Evolutionary conservation across 2,888 invertebrate species (phyloP).

Genomic region (Pycnomerus fuliginosus): DNA sequence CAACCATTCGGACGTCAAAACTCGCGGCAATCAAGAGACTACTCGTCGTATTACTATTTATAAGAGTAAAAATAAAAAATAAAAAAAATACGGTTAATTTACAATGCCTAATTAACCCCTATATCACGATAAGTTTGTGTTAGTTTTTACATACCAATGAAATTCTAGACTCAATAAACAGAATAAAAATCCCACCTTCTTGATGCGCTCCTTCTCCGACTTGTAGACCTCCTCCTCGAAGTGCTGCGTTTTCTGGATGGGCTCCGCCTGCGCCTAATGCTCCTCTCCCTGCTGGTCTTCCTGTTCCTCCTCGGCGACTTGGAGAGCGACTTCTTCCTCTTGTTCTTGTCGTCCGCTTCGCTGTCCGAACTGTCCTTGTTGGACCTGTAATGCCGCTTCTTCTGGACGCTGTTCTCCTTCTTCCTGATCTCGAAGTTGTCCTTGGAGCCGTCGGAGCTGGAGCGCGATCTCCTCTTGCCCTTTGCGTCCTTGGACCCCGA

Average conservation of each 20-base stretch:
- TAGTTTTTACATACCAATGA: conserved; percentile 2
- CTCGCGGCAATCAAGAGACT: no score
- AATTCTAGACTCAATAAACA: conserved; percentile 2
- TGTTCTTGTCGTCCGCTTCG: conserved; percentile 48
- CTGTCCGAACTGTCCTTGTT: conserved; percentile 67
- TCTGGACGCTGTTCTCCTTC: conserved; percentile 80
- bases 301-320: conserved; percentile 40
- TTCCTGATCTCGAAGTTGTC: conserved; percentile 69
- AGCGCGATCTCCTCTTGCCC: conserved; percentile 34
- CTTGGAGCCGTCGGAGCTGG: conserved; percentile 44
- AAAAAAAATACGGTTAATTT: no score
- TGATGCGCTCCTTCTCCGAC: conserved; percentile 49
- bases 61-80: no score
- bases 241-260: conserved; percentile 41
- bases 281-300: conserved; percentile 51
- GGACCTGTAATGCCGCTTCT: conserved; percentile 85
- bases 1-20: no score
- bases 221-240: conserved; percentile 40
- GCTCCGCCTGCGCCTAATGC: conserved; percentile 53
- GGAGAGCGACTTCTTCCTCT: conserved; percentile 43
- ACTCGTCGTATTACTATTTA: no score
- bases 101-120: no score
- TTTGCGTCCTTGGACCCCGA: conserved; percentile 37
- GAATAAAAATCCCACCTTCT: conserved; percentile 41
- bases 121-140: not conserved